These are phyloP conservation scores for Brachyalestes nurse DNA, from an alignment of 2,797 vertebrate species.

Conservation along the genomic window DNA sequence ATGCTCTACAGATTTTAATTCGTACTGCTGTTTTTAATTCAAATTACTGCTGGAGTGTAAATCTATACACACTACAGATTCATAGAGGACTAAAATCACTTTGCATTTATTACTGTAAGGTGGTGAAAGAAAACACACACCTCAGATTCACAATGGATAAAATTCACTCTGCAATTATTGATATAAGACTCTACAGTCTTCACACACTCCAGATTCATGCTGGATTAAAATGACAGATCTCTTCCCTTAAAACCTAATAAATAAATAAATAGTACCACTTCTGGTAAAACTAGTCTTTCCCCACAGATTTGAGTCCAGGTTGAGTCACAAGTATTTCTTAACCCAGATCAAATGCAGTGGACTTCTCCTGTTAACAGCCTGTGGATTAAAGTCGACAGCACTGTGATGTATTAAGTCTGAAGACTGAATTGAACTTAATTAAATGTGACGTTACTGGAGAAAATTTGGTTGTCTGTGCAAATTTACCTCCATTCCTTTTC, in stretches of 20 bases:
- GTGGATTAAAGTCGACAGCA: not conserved
- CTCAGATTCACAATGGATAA: not conserved
- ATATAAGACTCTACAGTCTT: not conserved
- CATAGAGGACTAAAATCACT: too few relatives aligned
- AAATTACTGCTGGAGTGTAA: too few relatives aligned
- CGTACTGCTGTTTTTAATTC: too few relatives aligned
- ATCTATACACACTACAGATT: too few relatives aligned
- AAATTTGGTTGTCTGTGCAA: not conserved
- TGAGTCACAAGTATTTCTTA: too few relatives aligned
- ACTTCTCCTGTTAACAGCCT: not conserved
- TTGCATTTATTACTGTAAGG: too few relatives aligned
- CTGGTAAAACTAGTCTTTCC: too few relatives aligned
- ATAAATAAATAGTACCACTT: too few relatives aligned
- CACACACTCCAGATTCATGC: not conserved
- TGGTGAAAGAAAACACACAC: too few relatives aligned
- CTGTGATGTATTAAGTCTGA: not conserved
- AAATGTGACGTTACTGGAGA: not conserved
- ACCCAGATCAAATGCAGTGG: not conserved
- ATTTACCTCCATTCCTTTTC: not conserved
- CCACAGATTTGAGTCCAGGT: too few relatives aligned
- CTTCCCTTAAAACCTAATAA: too few relatives aligned
- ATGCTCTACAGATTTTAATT: too few relatives aligned
- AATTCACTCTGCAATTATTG: not conserved
- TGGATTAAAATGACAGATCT: not conserved
- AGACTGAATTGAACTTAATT: not conserved